phyloP scores from a whole-genome alignment of 2,888 invertebrate genomes.

The Cactoblastis cactorum region DNA sequence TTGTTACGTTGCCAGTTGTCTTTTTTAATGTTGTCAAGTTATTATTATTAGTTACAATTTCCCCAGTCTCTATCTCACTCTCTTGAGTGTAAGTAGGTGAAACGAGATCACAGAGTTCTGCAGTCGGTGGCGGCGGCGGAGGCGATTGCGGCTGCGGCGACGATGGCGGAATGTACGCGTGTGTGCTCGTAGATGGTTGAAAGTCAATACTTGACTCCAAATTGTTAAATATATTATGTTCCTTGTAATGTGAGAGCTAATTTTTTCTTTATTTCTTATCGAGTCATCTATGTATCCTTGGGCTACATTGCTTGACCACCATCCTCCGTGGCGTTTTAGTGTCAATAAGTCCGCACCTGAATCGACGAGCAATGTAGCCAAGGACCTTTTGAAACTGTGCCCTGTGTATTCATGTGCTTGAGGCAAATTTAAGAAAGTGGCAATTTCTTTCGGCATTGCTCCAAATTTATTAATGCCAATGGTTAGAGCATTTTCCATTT shows the following conservation, averaged over 20 bases:
- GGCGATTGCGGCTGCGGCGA: neutral
- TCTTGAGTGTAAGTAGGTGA: constrained; percentile 7
- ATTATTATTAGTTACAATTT: no score
- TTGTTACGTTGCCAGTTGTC: no score
- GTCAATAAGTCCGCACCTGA: constrained; percentile 5
- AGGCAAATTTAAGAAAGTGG: constrained; percentile 17
- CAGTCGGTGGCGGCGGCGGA: constrained; percentile 5
- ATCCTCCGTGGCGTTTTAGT: constrained; percentile 10
- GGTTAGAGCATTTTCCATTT: constrained; percentile 21
- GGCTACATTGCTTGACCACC: constrained; percentile 2
- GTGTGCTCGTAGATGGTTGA: no score
- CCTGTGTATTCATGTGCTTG: constrained; percentile 19
- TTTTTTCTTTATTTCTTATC: neutral
- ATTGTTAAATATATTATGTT: no score
- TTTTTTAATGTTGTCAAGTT: no score
- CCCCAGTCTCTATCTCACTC: constrained; percentile 9
- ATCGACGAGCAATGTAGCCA: constrained; percentile 2
- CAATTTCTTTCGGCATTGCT: constrained; percentile 24
- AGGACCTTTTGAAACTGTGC: constrained; percentile 17
- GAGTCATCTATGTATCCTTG: constrained; percentile 5
- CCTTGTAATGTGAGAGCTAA: no score
- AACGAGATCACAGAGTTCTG: constrained; percentile 1
- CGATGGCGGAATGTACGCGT: constrained; percentile 16
- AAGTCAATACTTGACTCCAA: no score
- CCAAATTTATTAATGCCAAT: constrained; percentile 24